Evolutionary conservation across 1,140 invertebrate genomes (phyloP), one percentile per base, ranked within the genome.

Genomic region (Gryon sp.): DNA sequence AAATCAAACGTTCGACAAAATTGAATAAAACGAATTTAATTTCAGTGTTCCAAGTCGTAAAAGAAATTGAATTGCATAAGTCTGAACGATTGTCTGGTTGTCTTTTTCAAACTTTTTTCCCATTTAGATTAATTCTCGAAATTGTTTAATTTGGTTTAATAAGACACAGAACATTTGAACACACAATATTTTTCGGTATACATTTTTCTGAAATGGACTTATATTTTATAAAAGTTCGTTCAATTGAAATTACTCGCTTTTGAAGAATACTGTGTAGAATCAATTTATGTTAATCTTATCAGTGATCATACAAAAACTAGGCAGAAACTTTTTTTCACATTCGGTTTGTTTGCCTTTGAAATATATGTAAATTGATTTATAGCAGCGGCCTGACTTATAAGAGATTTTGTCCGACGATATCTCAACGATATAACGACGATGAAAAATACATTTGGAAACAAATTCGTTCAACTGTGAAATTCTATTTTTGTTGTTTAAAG

Each of bases 401-500:
- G 16, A 68, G 63, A 68, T 69, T 50, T 59, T 6, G 19, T 50
- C 16, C 4, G 9, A 12, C 32, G 48, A 55, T 55, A 57, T 38
- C 26, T 16, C 3, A n/a, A n/a, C n/a, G n/a, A n/a, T n/a, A n/a
- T n/a, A n/a, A n/a, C 4, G 14, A 6, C 38, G 36, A 45, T 15
- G 52, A 57, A 36, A 75, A 57, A 53, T 41, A 40, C 11, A 46
- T 55, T 65, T 60, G 20, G 20, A 59, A 68, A 78, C 48, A 24
- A 73, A 77, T 41, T 68, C 50, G 14, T 24, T 69, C 53, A 22
- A 57, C 53, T 55, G 40, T 77, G 48, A 73, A 66, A 68, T 78
- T 73, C 52, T 78, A 53, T 62, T 78, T 73, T 41, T 32, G 36
- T 63, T 57, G 26, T 43, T 41, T 57, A 72, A n/a, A 68, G 40